These are phyloP conservation scores for Trachymyrmex septentrionalis DNA, from an alignment of 1,140 invertebrate species.

Conservation along the genomic window DNA sequence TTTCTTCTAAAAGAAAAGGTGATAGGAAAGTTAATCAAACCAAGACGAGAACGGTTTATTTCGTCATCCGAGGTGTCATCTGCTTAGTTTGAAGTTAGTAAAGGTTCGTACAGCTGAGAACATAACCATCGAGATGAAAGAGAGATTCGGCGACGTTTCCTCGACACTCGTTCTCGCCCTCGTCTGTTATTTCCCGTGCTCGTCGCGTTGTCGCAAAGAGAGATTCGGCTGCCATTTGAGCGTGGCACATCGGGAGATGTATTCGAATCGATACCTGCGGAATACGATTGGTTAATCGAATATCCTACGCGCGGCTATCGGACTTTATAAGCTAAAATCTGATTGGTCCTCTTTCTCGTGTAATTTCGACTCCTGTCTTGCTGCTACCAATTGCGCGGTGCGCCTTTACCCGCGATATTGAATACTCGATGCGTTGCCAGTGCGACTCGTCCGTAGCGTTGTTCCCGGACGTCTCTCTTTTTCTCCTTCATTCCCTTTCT, in stretches of 20 bases:
- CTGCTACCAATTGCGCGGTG: conserved; percentile 84
- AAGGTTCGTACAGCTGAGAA: neutral
- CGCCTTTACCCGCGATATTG: conserved; percentile 81
- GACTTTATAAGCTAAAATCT: conserved; percentile 88
- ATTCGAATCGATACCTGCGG: conserved; percentile 82
- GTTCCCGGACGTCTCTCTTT: conserved; percentile 38
- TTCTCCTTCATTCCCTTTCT: neutral
- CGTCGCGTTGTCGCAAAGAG: neutral
- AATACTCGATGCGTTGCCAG: conserved; percentile 79
- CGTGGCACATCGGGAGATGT: conserved; percentile 69
- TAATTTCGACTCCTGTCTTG: conserved; percentile 84
- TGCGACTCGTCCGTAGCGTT: conserved; percentile 68
- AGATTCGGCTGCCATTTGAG: conserved; percentile 52
- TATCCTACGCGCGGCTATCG: conserved; percentile 87
- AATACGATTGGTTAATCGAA: conserved; percentile 87
- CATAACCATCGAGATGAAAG: neutral
- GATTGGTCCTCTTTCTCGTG: conserved; percentile 88
- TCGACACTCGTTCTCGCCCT: neutral
- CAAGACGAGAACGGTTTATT: neutral
- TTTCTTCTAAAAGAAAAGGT: neutral
- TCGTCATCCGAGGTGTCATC: neutral
- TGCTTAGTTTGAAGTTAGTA: neutral
- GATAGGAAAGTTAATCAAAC: neutral
- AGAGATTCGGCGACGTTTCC: neutral
- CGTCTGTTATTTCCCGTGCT: neutral